Percentiles rank a stretch among this genome's conserved stretches.
Conservation (phyloP, 2,888 invertebrate species). For the Thalpophila matura region DNA sequence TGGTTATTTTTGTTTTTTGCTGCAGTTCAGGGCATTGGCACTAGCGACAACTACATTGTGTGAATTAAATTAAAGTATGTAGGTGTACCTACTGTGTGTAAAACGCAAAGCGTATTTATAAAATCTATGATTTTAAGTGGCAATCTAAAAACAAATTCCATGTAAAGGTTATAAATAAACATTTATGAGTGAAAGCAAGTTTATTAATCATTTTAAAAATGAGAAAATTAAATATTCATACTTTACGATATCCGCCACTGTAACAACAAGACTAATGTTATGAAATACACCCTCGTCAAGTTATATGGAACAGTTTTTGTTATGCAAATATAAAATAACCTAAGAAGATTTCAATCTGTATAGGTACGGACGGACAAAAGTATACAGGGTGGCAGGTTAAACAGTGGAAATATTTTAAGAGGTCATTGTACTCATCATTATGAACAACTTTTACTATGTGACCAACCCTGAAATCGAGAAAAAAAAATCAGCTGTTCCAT, state of each 20-base stretch:
- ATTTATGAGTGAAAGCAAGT: not conserved
- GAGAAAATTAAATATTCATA: conserved; percentile 15
- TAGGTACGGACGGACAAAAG: not conserved
- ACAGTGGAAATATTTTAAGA: no score
- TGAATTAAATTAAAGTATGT: no score
- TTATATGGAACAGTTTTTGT: conserved; percentile 2
- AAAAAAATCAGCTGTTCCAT: no score
- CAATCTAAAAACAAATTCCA: not conserved
- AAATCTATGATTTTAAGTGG: not conserved
- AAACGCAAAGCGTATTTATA: not conserved
- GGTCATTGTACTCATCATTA: no score
- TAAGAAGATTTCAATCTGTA: not conserved
- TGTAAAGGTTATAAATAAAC: not conserved
- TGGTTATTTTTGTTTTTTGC: not conserved
- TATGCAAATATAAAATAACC: conserved; percentile 3
- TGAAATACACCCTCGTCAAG: conserved; percentile 8
- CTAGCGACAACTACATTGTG: not conserved
- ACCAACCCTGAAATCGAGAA: no score
- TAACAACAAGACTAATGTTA: conserved; percentile 10
- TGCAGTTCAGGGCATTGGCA: not conserved
- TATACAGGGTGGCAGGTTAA: not conserved
- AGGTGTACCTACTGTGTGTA: not conserved
- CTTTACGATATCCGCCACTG: conserved; percentile 21
- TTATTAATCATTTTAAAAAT: conserved; percentile 7
- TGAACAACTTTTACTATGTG: no score